Conservation (phyloP, 2,113 vertebrate genomes). For the Stegostoma tigrinum region DNA sequence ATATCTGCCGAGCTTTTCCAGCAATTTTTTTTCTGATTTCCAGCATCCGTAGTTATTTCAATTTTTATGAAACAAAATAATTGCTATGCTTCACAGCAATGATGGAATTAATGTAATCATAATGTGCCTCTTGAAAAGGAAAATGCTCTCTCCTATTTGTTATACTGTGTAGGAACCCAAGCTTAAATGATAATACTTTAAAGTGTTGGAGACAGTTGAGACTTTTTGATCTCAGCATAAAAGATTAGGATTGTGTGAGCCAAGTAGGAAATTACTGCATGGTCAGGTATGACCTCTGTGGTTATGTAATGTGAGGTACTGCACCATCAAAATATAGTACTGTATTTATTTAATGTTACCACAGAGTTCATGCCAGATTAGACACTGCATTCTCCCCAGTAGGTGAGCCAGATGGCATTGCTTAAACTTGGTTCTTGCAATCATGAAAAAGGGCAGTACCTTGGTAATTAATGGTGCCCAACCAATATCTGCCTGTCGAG, state of each 20-base stretch:
- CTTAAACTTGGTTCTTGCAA: neutral
- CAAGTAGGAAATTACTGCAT: neutral
- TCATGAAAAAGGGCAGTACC: slow-evolving; percentile 2
- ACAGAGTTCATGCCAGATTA: neutral
- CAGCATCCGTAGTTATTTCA: too few relatives aligned
- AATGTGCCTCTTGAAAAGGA: neutral
- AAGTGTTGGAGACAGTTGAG: neutral
- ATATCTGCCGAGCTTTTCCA: too few relatives aligned
- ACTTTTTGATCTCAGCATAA: neutral
- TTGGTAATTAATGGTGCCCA: slow-evolving; percentile 33
- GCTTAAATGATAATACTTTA: neutral
- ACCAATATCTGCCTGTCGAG: neutral
- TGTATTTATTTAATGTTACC: slow-evolving; percentile 19
- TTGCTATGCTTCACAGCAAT: neutral
- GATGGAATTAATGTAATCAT: neutral
- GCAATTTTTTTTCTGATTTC: too few relatives aligned
- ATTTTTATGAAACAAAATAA: neutral
- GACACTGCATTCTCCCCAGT: neutral
- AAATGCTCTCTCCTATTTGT: neutral
- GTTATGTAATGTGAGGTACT: neutral
- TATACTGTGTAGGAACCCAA: neutral
- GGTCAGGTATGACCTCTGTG: neutral
- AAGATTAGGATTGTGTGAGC: neutral
- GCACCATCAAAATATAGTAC: neutral
- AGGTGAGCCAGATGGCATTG: neutral